phyloP scores from a whole-genome alignment of 2,113 vertebrate species.

The Ciconia stormi region DNA sequence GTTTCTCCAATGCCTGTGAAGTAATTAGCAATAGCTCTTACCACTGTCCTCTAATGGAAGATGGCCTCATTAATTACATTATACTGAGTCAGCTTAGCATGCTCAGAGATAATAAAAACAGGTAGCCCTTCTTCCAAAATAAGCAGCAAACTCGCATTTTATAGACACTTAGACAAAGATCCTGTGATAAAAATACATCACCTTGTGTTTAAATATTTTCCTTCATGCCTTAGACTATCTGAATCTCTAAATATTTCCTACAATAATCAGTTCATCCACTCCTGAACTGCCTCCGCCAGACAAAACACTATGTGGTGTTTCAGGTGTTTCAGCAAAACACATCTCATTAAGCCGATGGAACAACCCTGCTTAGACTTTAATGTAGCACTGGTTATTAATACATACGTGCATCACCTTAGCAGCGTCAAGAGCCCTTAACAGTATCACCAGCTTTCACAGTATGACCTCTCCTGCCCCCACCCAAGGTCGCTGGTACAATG shows the following conservation, averaged over 20 bases:
- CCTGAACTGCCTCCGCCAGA: neutral
- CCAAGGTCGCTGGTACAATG: neutral
- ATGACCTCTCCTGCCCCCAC: neutral
- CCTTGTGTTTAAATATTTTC: neutral
- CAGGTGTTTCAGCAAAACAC: accelerated
- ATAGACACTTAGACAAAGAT: neutral
- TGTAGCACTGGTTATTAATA: accelerated
- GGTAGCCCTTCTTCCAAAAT: neutral
- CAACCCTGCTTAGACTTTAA: accelerated
- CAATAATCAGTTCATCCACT: neutral
- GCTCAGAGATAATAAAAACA: neutral
- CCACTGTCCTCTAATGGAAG: neutral
- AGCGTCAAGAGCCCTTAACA: neutral
- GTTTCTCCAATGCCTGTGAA: neutral
- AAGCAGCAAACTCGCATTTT: neutral
- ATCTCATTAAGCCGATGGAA: neutral
- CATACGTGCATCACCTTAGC: neutral
- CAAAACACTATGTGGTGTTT: neutral
- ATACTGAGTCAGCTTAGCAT: neutral
- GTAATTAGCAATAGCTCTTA: constrained; percentile 13
- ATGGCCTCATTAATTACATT: constrained; percentile 16
- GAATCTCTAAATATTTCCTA: neutral
- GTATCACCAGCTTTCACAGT: neutral
- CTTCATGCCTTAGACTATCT: neutral
- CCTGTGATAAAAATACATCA: accelerated